Conservation (phyloP, 2,888 invertebrate species). For the Drosophila monieri region DNA sequence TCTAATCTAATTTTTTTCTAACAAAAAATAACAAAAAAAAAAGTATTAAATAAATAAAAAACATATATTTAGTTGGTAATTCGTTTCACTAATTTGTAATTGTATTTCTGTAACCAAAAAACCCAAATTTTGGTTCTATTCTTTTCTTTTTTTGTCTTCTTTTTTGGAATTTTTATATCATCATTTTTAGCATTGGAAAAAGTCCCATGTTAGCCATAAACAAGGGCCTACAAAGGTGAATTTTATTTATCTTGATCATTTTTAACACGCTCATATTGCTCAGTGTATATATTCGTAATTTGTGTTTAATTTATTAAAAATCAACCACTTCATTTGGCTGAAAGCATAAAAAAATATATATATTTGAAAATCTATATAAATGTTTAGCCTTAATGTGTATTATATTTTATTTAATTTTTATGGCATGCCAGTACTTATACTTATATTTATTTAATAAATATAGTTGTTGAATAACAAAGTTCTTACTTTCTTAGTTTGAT, state of each 20-base stretch:
- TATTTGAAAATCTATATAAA: slow-evolving; percentile 38
- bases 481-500: no score
- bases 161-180: slow-evolving; percentile 62
- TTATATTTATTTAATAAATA: neutral
- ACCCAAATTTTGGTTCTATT: slow-evolving; percentile 49
- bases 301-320: slow-evolving; percentile 52
- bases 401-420: slow-evolving; percentile 46
- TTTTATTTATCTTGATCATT: slow-evolving; percentile 83
- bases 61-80: slow-evolving; percentile 11
- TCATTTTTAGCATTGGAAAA: slow-evolving; percentile 90
- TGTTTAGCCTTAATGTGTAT: slow-evolving; percentile 65
- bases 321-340: slow-evolving; percentile 19
- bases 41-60: neutral
- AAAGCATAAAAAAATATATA: slow-evolving; percentile 10
- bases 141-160: slow-evolving; percentile 42
- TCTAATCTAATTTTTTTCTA: neutral
- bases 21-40: neutral
- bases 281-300: slow-evolving; percentile 29
- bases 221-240: slow-evolving; percentile 93
- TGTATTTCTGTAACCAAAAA: slow-evolving; percentile 41
- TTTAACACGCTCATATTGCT: slow-evolving; percentile 46
- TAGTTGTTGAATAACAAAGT: neutral
- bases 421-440: slow-evolving; percentile 1
- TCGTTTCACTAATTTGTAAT: slow-evolving; percentile 44
- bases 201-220: slow-evolving; percentile 91